Evolutionary conservation across 2,113 vertebrate species (phyloP), one percentile per base, ranked within the genome.

Genomic region (Candoia aspera): DNA sequence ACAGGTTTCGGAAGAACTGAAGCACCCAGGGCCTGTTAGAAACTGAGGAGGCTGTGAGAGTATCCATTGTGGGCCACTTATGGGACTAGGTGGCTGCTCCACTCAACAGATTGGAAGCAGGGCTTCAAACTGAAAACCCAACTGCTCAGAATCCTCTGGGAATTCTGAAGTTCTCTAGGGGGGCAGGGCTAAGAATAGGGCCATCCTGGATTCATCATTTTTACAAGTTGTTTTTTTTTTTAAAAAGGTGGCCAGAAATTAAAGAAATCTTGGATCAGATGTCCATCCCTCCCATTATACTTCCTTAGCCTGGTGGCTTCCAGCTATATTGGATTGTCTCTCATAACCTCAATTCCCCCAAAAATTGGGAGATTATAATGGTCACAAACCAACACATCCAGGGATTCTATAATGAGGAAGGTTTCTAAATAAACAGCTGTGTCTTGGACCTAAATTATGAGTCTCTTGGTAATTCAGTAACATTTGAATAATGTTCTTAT

Each of bases 1-100:
- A 79, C 62, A 96, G 88, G 12, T 33, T 90, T 24, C 83, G 33
- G 60, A 97, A 33, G 90, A 96, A 93, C 57, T 54, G 57, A 79
- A 95, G 60, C 88, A 96, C 21, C 37, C 95, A 89, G 42, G 92
- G 91, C 8, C 0, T 58, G 57, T 59, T 90, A 42, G 92, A 85
- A 12, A 1, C 33, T 33, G 33, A 57, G 24, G 84, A 0, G 0
- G 42, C 13, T 0, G 0, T 42, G 0, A 54, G 86, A 8, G 83
- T 29, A 6, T 86, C 90, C 93, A 92, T 92, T 1, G 33, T 0
- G 5, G 60, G 17, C 17, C 24, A 2, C 10, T 5, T 13, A 3
- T 13, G 9, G 59, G 73, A 10, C 21, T 1, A 0, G 15, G 3
- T 55, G 85, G 55, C 55, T 62, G 58, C 26, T 33, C 24, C 10